Evolutionary conservation across 2,888 invertebrate species (phyloP).

Genomic region (Isoperla grammatica): DNA sequence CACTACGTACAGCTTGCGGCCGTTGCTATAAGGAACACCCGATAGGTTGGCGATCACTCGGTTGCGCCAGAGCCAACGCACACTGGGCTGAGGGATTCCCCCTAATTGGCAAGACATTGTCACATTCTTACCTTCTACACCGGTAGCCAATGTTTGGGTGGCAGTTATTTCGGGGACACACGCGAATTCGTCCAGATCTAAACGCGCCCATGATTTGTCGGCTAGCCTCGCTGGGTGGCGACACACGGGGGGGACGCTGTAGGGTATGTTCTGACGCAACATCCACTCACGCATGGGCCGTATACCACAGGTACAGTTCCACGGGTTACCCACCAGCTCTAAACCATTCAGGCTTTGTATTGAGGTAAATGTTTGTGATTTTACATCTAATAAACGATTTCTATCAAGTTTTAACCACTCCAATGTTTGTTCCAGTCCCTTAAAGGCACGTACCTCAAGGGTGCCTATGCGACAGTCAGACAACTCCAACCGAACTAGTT

Average conservation of each 20-base stretch:
- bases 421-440: constrained; percentile 62
- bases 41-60: constrained; percentile 62
- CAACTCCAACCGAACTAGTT: constrained; percentile 66
- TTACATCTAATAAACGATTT: constrained; percentile 63
- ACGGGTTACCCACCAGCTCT: constrained; percentile 71
- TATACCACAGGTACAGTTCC: constrained; percentile 75
- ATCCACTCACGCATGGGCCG: constrained; percentile 74
- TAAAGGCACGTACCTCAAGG: constrained; percentile 65
- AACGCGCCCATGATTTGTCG: constrained; percentile 65
- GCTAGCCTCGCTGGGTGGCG: constrained; percentile 57
- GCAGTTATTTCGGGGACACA: constrained; percentile 67
- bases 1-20: constrained; percentile 47
- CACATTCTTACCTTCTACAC: constrained; percentile 65
- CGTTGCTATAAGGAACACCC: constrained; percentile 33
- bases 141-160: constrained; percentile 53
- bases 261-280: constrained; percentile 69
- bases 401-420: constrained; percentile 73
- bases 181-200: constrained; percentile 73
- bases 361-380: constrained; percentile 60
- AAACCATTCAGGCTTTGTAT: constrained; percentile 66
- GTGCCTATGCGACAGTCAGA: constrained; percentile 64
- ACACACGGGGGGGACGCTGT: constrained; percentile 64
- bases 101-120: constrained; percentile 65
- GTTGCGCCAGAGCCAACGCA: constrained; percentile 67
- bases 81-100: constrained; percentile 65